Conservation (phyloP, 2,113 vertebrate species). For the Poeciliopsis retropinna region DNA sequence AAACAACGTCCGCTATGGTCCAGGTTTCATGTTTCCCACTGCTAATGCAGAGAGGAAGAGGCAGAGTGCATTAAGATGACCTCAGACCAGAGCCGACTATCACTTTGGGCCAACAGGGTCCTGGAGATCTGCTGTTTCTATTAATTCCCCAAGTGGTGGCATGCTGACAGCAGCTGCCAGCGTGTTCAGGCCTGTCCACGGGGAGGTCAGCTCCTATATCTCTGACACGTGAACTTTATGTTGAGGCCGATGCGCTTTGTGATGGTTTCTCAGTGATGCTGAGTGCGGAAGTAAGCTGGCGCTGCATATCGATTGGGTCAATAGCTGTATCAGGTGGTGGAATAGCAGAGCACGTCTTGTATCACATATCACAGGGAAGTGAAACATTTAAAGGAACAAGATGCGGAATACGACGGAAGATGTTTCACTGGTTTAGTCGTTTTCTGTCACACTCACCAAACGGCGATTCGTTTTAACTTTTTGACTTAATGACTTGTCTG, state of each 20-base stretch:
- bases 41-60: constrained; percentile 69
- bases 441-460: too few species aligned
- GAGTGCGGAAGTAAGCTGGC: constrained; percentile 26
- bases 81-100: constrained; percentile 66
- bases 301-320: constrained; percentile 16
- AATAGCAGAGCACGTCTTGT: constrained; percentile 16
- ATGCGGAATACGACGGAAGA: constrained; percentile 4
- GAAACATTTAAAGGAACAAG: constrained; percentile 2
- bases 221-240: constrained; percentile 56
- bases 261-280: constrained; percentile 32
- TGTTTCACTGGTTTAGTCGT: too few species aligned
- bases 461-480: not conserved
- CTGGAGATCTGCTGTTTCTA: constrained; percentile 74
- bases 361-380: not conserved
- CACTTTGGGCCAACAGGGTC: constrained; percentile 61
- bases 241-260: constrained; percentile 29
- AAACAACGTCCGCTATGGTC: constrained; percentile 63
- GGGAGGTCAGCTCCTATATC: constrained; percentile 57
- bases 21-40: constrained; percentile 65
- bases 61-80: constrained; percentile 68
- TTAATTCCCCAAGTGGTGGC: constrained; percentile 70
- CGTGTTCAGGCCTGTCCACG: constrained; percentile 67
- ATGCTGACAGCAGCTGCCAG: constrained; percentile 70
- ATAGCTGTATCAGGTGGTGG: constrained; percentile 10
- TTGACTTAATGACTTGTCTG: not conserved